Base-by-base conservation (phyloP, 2,797 vertebrate genomes). In the Parambassis ranga region DNA sequence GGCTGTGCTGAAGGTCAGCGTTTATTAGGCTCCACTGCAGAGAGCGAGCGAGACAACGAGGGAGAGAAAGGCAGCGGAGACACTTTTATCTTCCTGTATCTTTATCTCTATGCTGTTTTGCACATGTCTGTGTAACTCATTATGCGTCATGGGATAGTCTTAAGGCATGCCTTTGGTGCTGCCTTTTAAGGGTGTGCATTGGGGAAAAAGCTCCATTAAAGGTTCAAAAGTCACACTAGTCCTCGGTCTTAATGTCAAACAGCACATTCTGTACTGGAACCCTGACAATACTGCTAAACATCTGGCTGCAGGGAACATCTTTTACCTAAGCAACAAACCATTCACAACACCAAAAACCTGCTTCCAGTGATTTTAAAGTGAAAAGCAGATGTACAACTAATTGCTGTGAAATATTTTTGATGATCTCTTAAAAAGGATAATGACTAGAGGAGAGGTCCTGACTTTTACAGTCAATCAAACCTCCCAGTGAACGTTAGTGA, bases 1-100 rank as follows among this genome's bases (percentile, higher is more conserved):
- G 86, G 78, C 78, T 81, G 77, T 66, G 47, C 55, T 62, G 38
- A 69, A 68, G 56, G 50, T 75, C 48, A 35, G 33, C 15, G 33
- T 65, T 60, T 65, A 61, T 38, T 31, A 14, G 33, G 36, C 35
- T 36, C 32, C 37, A 24, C 1, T 50, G 28, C 48, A 55, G 20
- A 15, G 19, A 59, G 20, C 23, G 23, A 36, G 50, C 16, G 24
- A 41, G 18, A 32, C 14, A 31, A n/a, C n/a, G 10, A 39, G 14
- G 9, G 38, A 9, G 14, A 10, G 26, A 48, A 6, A 4, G n/a
- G 31, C 7, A 27, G 16, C 23, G 15, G 32, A 33, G 23, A 39
- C 23, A 33, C 3, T 16, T 66, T 27, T 16, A 24, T 49, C 32
- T 22, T 36, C 16, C 38, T 50, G 11, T 38, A 51, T 50, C 8